Evolutionary conservation across 2,113 vertebrate genomes (phyloP).

Genomic region (Leptocoma aspasia): DNA sequence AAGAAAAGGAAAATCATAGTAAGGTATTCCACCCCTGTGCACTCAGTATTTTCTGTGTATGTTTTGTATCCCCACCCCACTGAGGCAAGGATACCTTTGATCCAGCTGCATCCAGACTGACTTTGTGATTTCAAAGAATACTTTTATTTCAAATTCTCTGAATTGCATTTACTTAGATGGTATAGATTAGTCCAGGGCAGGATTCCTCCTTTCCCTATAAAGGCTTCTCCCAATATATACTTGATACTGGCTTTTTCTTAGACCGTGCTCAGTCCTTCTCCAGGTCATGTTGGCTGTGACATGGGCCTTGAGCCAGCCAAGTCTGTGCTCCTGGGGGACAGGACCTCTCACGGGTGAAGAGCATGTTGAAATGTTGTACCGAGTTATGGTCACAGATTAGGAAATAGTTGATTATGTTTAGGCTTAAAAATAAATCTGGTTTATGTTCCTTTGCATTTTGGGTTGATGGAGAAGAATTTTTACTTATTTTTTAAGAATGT

Average conservation of each 20-base stretch:
- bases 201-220: background rate
- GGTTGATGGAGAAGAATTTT: background rate
- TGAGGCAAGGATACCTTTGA: background rate
- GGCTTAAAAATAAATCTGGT: constrained; percentile 9
- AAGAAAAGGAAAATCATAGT: background rate
- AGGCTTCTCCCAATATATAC: background rate
- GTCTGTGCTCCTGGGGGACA: background rate
- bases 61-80: background rate
- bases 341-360: background rate
- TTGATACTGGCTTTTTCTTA: background rate
- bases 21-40: rapidly evolving
- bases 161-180: background rate
- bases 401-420: constrained; percentile 15
- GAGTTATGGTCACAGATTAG: background rate
- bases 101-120: background rate
- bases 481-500: constrained; percentile 13
- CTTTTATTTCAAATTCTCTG: background rate
- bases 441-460: background rate
- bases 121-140: background rate
- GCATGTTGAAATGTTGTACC: background rate
- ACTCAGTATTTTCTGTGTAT: background rate
- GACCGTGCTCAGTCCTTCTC: background rate
- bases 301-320: background rate
- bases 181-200: background rate
- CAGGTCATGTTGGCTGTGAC: background rate